phyloP scores from a whole-genome alignment of 2,888 invertebrate species.

The Agrotis ipsilon region DNA sequence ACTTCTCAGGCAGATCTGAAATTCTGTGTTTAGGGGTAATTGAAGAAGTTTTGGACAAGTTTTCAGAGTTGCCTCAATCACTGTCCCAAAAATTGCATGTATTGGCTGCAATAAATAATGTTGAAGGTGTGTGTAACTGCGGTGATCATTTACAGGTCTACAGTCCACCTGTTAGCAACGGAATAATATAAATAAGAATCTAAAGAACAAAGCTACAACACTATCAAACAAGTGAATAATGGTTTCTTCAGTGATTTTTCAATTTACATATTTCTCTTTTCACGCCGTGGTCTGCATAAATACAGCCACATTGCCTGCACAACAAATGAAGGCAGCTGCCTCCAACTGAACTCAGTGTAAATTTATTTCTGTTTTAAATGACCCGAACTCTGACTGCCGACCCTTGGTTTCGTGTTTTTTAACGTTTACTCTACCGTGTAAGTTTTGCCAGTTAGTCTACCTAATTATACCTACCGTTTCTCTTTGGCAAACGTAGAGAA shows the following conservation, averaged over 20 bases:
- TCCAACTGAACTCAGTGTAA: conserved; percentile 56
- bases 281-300: conserved; percentile 26
- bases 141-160: not conserved
- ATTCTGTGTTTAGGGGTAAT: too few relatives aligned
- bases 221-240: conserved; percentile 23
- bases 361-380: conserved; percentile 68
- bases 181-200: not conserved
- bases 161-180: not conserved
- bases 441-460: conserved; percentile 46
- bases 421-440: conserved; percentile 50
- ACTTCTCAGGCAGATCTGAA: too few relatives aligned
- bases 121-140: not conserved
- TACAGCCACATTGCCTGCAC: conserved; percentile 51
- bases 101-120: too few relatives aligned
- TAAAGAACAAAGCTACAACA: conserved; percentile 1
- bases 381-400: conserved; percentile 58
- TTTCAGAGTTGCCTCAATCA: too few relatives aligned
- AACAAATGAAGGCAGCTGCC: conserved; percentile 58
- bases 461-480: conserved; percentile 43
- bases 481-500: conserved; percentile 13
- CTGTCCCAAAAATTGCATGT: too few relatives aligned
- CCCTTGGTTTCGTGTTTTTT: conserved; percentile 60
- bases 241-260: conserved; percentile 16
- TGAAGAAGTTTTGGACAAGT: too few relatives aligned
- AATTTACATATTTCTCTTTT: conserved; percentile 19